phyloP scores from a whole-genome alignment of 2,888 invertebrate species.

The Hypena proboscidalis region DNA sequence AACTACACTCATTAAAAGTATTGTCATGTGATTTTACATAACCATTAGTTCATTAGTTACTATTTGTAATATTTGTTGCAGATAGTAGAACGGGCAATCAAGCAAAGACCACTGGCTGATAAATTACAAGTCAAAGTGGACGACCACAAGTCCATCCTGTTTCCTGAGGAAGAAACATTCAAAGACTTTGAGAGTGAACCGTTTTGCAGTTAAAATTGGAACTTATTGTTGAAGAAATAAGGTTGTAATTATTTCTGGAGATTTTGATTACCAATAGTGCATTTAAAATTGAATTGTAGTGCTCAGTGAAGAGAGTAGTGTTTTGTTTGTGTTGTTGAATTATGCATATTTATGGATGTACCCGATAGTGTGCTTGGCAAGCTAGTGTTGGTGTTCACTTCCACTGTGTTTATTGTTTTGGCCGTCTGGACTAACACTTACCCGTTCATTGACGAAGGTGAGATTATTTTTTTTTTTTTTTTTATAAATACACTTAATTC shows the following conservation, averaged over 20 bases:
- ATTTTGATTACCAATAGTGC: background rate
- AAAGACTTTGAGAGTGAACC: slow-evolving; percentile 88
- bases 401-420: slow-evolving; percentile 83
- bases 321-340: slow-evolving; percentile 15
- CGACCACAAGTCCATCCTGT: slow-evolving; percentile 84
- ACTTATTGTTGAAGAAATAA: background rate
- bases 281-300: background rate
- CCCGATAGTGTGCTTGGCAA: slow-evolving; percentile 86
- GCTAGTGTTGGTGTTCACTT: slow-evolving; percentile 81
- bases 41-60: background rate
- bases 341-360: slow-evolving; percentile 77
- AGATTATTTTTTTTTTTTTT: slow-evolving; percentile 23
- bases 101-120: slow-evolving; percentile 74
- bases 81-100: slow-evolving; percentile 85
- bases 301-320: slow-evolving; percentile 5
- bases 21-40: too few relatives aligned
- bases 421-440: slow-evolving; percentile 88
- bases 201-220: slow-evolving; percentile 72
- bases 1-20: too few relatives aligned
- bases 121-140: slow-evolving; percentile 67
- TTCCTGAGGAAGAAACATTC: slow-evolving; percentile 86
- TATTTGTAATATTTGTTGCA: slow-evolving; percentile 54
- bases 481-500: background rate
- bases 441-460: slow-evolving; percentile 88
- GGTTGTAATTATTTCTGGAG: background rate